phyloP scores from a whole-genome alignment of 2,797 vertebrate species.

The Pelobates cultripes region DNA sequence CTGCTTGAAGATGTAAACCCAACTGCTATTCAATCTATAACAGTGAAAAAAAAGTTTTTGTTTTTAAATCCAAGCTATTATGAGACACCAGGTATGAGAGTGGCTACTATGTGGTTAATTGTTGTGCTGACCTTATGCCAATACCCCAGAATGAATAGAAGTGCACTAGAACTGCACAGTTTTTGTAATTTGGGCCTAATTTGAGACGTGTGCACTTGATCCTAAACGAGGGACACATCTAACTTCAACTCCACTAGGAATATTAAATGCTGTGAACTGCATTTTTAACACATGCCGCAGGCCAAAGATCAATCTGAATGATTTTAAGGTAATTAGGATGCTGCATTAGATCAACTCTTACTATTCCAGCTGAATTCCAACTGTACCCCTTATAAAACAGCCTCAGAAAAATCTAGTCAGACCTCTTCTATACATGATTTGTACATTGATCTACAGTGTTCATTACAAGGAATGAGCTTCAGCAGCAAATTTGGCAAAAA shows the following conservation, averaged over 20 bases:
- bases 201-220: neutral
- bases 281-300: neutral
- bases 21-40: too few relatives aligned
- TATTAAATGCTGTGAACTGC: neutral
- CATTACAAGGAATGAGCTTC: too few relatives aligned
- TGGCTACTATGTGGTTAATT: conserved; percentile 1
- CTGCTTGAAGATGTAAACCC: too few relatives aligned
- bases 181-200: neutral
- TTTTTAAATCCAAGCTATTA: too few relatives aligned
- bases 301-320: neutral
- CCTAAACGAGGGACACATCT: neutral
- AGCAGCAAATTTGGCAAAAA: too few relatives aligned
- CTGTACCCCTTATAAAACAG: too few relatives aligned
- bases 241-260: neutral
- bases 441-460: too few relatives aligned
- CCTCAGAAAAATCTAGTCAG: too few relatives aligned
- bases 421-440: too few relatives aligned
- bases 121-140: neutral
- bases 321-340: conserved; percentile 41
- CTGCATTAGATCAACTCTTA: conserved; percentile 18
- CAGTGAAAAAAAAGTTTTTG: too few relatives aligned
- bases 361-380: conserved; percentile 16
- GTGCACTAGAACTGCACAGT: neutral
- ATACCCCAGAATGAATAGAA: neutral
- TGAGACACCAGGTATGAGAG: too few relatives aligned